Evolutionary conservation across 2,113 vertebrate genomes (phyloP).

Genomic region (Hystrix brachyura): DNA sequence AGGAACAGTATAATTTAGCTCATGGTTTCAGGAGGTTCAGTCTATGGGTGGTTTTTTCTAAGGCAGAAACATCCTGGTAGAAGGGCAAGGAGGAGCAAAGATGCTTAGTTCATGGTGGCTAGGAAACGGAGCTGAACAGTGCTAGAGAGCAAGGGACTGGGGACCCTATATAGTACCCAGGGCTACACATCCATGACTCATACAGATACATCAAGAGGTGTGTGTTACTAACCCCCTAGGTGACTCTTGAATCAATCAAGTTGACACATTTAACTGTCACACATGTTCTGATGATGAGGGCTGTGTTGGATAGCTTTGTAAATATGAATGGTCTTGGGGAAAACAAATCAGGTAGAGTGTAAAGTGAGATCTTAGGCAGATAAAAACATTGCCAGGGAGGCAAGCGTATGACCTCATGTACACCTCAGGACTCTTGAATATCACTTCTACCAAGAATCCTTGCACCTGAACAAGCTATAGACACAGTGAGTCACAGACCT

Average conservation of each 20-base stretch:
- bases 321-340: not conserved
- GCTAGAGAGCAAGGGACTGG: not conserved
- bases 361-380: not conserved
- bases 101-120: not conserved
- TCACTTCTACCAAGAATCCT: not conserved
- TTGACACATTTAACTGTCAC: not conserved
- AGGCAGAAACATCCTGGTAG: not conserved
- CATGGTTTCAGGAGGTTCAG: not conserved
- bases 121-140: not conserved
- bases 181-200: not conserved
- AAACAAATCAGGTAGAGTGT: not conserved
- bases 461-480: not conserved
- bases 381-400: not conserved
- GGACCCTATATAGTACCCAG: not conserved
- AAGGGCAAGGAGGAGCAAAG: not conserved
- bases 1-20: not conserved
- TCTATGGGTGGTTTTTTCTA: not conserved
- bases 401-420: not conserved
- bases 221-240: not conserved
- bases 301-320: not conserved
- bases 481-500: not conserved
- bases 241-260: not conserved
- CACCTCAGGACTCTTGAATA: constrained; percentile 32
- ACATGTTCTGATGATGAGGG: not conserved
- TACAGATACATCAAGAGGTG: not conserved